Conservation (phyloP, 2,113 vertebrate genomes). For the Antennarius striatus region DNA sequence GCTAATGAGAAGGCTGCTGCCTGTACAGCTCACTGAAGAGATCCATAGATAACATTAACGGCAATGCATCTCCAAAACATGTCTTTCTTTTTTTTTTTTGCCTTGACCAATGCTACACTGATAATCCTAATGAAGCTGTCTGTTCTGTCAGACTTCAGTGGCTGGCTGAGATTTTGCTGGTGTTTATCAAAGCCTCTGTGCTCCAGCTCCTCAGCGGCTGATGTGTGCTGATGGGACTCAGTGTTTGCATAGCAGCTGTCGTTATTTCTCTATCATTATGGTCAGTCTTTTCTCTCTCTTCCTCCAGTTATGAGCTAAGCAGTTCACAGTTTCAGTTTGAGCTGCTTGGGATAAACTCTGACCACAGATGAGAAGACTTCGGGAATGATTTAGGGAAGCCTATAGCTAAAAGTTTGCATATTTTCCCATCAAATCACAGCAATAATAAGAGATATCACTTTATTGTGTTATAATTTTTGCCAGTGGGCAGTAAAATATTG, state of each 20-base stretch:
- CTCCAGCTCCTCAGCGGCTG: slow-evolving; percentile 10
- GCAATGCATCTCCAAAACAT: slow-evolving; percentile 2
- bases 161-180: slow-evolving; percentile 16
- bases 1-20: slow-evolving; percentile 42
- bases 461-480: no score
- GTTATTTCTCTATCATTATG: slow-evolving; percentile 25
- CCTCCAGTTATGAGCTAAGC: neutral
- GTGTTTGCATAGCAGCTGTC: slow-evolving; percentile 33
- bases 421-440: no score
- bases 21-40: slow-evolving; percentile 5
- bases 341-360: neutral
- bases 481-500: no score
- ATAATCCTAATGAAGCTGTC: slow-evolving; percentile 40
- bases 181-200: slow-evolving; percentile 27
- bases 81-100: neutral
- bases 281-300: neutral
- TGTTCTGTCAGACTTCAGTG: slow-evolving; percentile 9
- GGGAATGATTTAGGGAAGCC: no score
- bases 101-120: neutral
- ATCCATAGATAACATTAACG: slow-evolving; percentile 44
- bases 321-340: slow-evolving; percentile 17
- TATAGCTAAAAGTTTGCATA: no score
- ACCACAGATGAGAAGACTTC: slow-evolving; percentile 3
- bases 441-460: no score
- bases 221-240: slow-evolving; percentile 19